Evolutionary conservation across 2,797 vertebrate genomes (phyloP), one percentile per base, ranked within the genome.

Genomic region (Champsocephalus gunnari): DNA sequence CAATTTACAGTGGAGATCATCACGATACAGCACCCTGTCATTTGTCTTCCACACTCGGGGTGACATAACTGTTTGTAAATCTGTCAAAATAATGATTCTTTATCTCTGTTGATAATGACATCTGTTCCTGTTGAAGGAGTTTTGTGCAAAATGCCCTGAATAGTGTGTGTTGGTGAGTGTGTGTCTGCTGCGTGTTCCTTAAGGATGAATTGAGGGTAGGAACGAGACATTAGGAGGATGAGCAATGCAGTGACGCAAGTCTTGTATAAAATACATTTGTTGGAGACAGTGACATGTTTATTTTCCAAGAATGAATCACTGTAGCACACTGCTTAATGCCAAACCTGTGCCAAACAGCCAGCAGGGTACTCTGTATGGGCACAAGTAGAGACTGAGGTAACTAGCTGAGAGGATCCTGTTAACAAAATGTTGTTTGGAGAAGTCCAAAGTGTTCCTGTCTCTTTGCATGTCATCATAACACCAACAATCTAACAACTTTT

Each of bases 1-100:
- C 81, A 83, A 81, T 80, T 88, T 72, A 75, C 79, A 80, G 79
- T 67, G 70, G 61, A 65, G 63, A 86, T 89, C 73, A 79, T 85
- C 70, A 51, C 17, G 1, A 43, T 66, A 70, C 48, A 28, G 48
- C 75, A 50, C 49, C 53, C 64, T 9, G 13, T 77, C 84, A 73
- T 93, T 76, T 71, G 75, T 92, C 82, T 88, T 92, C 74, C 85
- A 81, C 75, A 70, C 75, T 72, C 14, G 16, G 43, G 55, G 63
- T 71, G 80, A 71, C 84, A 76, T 49, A 62, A 74, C 82, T 87
- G 80, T 92, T 92, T 92, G 89, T 82, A 81, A 90, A 89, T 78
- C 91, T 92, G 90, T 92, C 91, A 87, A 56, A 75, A 75, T 88
- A 89, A 92, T 79, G 79, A 87, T 91, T 84, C 68, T 91, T 90